Percentiles rank a stretch among this genome's conserved stretches.
These are phyloP conservation scores for Amiota communis DNA, from an alignment of 2,888 invertebrate genomes.

Conservation along the genomic window DNA sequence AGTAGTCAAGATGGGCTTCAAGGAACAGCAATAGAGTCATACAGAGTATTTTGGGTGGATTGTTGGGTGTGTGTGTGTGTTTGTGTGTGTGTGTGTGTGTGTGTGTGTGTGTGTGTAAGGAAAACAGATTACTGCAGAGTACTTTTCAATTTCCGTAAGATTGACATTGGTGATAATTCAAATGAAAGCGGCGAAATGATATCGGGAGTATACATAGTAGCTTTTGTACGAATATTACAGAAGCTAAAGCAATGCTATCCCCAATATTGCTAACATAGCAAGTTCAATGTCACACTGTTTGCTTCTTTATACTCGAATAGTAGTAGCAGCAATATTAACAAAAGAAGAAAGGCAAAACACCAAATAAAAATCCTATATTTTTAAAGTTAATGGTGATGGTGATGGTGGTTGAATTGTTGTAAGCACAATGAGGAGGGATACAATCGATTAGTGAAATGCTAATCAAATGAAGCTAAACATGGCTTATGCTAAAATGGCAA, in stretches of 20 bases:
- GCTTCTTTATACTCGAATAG: no score
- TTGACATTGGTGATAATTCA: constrained; percentile 30
- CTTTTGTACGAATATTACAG: no score
- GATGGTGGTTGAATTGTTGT: not conserved
- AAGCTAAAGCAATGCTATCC: no score
- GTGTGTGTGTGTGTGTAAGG: not conserved
- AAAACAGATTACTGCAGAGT: constrained; percentile 29
- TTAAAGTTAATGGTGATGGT: not conserved
- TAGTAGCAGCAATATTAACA: no score
- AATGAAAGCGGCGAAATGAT: not conserved
- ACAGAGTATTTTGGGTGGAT: no score
- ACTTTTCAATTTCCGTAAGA: constrained; percentile 30
- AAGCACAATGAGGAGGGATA: not conserved
- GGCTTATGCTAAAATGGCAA: constrained; percentile 4
- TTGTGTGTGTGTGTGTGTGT: not conserved
- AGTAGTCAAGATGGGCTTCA: no score
- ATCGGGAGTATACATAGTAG: no score
- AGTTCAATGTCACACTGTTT: constrained; percentile 18
- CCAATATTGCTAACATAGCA: constrained; percentile 7
- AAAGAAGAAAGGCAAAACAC: not conserved
- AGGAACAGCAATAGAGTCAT: no score
- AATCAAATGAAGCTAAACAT: constrained; percentile 25
- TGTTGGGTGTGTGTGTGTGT: no score
- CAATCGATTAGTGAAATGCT: constrained; percentile 16
- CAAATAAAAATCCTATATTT: not conserved